These are phyloP conservation scores for Indicator maculatus DNA, from an alignment of 2,113 vertebrate genomes.

Conservation along the genomic window DNA sequence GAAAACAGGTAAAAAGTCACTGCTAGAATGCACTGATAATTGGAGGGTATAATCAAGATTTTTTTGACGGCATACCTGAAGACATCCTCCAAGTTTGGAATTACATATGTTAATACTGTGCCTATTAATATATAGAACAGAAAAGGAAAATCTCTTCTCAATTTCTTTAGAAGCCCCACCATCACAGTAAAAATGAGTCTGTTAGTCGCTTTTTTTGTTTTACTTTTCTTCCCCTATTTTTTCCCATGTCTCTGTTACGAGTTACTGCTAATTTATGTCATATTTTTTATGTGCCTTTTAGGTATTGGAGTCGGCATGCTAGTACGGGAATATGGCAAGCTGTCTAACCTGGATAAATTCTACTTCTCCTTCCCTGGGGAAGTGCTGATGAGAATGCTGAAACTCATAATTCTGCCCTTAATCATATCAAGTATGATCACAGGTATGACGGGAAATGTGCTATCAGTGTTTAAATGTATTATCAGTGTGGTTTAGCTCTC, in stretches of 20 bases:
- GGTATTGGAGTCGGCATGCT: conserved; percentile 88
- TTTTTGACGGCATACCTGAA: neutral
- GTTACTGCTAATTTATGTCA: neutral
- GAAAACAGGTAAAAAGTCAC: neutral
- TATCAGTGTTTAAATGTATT: too few species aligned
- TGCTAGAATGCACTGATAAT: neutral
- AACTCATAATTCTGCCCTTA: conserved; percentile 93
- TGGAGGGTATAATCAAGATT: neutral
- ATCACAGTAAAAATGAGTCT: neutral
- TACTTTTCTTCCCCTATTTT: neutral
- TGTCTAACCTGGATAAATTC: conserved; percentile 89
- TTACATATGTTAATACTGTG: neutral
- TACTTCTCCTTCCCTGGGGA: conserved; percentile 97
- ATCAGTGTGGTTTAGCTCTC: neutral
- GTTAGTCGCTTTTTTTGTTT: neutral
- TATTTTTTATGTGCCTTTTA: conserved; percentile 60
- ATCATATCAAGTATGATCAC: conserved; percentile 98
- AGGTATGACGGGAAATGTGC: conserved; percentile 77
- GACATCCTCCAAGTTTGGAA: neutral
- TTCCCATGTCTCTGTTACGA: neutral
- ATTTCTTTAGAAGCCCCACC: neutral
- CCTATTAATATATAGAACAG: neutral
- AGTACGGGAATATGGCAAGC: conserved; percentile 86
- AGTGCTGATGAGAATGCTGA: conserved; percentile 97
- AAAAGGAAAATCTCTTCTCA: neutral